Evolutionary conservation across 2,888 invertebrate genomes (phyloP).

Genomic region (Eueremaeus valkanovi): DNA sequence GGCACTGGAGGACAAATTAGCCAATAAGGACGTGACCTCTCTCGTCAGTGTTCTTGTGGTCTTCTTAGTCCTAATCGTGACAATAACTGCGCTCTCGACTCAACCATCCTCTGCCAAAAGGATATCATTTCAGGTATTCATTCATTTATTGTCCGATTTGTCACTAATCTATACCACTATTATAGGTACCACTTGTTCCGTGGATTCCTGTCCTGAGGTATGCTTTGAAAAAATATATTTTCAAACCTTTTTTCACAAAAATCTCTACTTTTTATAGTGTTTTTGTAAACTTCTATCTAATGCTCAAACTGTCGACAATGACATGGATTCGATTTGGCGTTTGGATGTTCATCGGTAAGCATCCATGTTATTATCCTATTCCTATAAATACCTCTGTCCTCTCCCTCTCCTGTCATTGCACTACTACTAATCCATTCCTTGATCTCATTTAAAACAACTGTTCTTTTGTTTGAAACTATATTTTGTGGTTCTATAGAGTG

Average conservation of each 20-base stretch:
- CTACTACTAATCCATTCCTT: not conserved
- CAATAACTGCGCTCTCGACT: constrained; percentile 33
- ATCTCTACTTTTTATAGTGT: constrained; percentile 7
- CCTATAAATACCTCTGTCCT: too few relatives aligned
- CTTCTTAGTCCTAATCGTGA: constrained; percentile 35
- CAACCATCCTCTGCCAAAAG: constrained; percentile 35
- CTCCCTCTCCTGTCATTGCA: not conserved
- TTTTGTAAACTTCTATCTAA: constrained; percentile 42
- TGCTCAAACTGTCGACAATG: constrained; percentile 50
- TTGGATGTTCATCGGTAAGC: constrained; percentile 70
- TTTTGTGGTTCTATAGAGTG: not conserved
- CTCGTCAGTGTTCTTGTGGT: not conserved
- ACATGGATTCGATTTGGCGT: constrained; percentile 80
- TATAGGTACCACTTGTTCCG: constrained; percentile 42
- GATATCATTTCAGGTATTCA: constrained; percentile 39
- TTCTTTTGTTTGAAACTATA: not conserved
- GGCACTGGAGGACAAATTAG: constrained; percentile 48
- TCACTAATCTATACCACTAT: not conserved
- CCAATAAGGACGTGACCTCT: constrained; percentile 36
- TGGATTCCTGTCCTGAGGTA: constrained; percentile 40
- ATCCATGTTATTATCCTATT: too few relatives aligned
- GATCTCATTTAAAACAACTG: not conserved
- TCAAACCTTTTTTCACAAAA: not conserved
- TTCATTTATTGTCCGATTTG: not conserved
- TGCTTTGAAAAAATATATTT: not conserved